Evolutionary conservation across 2,797 vertebrate genomes (phyloP).

Genomic region (Apogon talboti): DNA sequence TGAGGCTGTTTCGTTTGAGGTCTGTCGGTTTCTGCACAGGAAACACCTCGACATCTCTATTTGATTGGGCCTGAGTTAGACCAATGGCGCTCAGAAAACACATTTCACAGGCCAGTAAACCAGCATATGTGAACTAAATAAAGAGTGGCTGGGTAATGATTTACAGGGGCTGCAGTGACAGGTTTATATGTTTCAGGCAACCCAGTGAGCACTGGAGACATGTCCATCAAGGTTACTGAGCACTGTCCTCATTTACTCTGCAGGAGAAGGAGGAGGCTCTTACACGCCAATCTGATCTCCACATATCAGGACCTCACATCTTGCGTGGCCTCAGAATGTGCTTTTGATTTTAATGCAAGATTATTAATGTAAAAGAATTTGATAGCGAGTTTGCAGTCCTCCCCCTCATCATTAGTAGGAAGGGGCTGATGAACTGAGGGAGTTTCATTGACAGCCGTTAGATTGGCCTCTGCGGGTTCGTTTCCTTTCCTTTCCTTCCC

Average conservation of each 20-base stretch:
- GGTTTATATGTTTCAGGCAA: slow-evolving; percentile 83
- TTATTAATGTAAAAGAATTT: slow-evolving; percentile 60
- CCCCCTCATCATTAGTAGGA: slow-evolving; percentile 59
- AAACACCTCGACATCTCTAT: slow-evolving; percentile 79
- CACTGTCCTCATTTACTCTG: slow-evolving; percentile 80
- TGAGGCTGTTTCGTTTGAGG: slow-evolving; percentile 75
- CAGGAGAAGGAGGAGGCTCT: slow-evolving; percentile 49
- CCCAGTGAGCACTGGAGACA: slow-evolving; percentile 71
- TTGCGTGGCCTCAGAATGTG: slow-evolving; percentile 19
- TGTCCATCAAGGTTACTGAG: slow-evolving; percentile 83
- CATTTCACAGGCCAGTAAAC: slow-evolving; percentile 86
- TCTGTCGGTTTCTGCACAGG: slow-evolving; percentile 66
- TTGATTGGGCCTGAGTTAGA: slow-evolving; percentile 74
- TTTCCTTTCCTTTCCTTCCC: slow-evolving; percentile 71
- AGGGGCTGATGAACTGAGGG: slow-evolving; percentile 72
- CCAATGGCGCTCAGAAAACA: slow-evolving; percentile 78
- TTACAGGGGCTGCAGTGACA: slow-evolving; percentile 82
- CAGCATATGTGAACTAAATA: slow-evolving; percentile 83
- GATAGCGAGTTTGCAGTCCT: slow-evolving; percentile 44
- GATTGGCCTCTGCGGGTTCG: slow-evolving; percentile 70
- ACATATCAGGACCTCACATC: slow-evolving; percentile 40
- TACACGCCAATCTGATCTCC: slow-evolving; percentile 31
- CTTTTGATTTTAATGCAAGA: slow-evolving; percentile 49
- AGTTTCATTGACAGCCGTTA: slow-evolving; percentile 74
- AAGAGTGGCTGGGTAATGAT: slow-evolving; percentile 84